These are phyloP conservation scores for Chaenodraco wilsoni DNA, from an alignment of 2,797 vertebrate species.

Conservation along the genomic window DNA sequence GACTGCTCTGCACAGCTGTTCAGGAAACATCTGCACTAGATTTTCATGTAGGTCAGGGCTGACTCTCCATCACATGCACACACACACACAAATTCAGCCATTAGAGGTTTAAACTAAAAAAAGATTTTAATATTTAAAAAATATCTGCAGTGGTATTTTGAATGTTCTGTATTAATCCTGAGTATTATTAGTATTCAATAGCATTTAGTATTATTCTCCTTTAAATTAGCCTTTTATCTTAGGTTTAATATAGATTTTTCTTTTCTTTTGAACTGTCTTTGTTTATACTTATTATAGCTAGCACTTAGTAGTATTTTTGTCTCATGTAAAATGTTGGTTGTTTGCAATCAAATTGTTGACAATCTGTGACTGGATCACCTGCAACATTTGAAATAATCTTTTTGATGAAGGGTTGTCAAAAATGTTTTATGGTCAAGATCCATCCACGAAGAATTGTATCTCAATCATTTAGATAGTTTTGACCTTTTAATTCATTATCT, in stretches of 20 bases:
- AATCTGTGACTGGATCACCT: conserved; percentile 59
- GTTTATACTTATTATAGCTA: neutral
- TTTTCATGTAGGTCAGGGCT: conserved; percentile 62
- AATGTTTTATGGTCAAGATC: conserved; percentile 9
- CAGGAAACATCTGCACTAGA: conserved; percentile 63
- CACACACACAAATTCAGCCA: neutral
- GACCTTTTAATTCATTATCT: conserved; percentile 1
- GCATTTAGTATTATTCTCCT: neutral
- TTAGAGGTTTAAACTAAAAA: conserved; percentile 11
- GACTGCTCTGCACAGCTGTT: conserved; percentile 58
- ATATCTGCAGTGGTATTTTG: neutral
- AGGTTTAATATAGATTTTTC: neutral
- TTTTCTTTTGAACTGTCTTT: neutral
- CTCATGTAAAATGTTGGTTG: conserved; percentile 31
- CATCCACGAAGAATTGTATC: neutral
- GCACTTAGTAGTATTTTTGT: conserved; percentile 19
- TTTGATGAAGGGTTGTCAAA: conserved; percentile 3
- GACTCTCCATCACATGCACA: neutral
- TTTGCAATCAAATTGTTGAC: conserved; percentile 42
- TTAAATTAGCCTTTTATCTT: neutral
- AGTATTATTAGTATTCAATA: conserved; percentile 1
- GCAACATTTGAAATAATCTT: conserved; percentile 28
- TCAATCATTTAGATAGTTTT: neutral
- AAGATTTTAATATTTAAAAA: conserved; percentile 6
- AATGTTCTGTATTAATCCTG: conserved; percentile 5